A percentile compares a stretch with the other conserved stretches of the same genome.
phyloP scores from a whole-genome alignment of 64 coral and sea anemone genomes.

The Pachyseris speciosa region DNA sequence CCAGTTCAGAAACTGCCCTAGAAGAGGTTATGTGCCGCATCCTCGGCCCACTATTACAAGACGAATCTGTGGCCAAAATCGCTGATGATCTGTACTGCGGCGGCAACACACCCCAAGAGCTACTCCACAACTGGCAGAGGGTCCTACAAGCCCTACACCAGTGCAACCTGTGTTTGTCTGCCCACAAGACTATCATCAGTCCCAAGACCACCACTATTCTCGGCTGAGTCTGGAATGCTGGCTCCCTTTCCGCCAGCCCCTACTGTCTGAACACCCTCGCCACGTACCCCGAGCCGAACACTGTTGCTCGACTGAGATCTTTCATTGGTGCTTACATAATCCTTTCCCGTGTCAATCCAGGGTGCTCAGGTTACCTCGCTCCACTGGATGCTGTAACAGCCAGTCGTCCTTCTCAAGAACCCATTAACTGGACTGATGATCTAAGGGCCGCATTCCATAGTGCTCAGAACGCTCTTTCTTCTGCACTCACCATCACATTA shows the following conservation, averaged over 20 bases:
- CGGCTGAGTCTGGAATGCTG: slow-evolving; percentile 1
- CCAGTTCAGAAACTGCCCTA: slow-evolving; percentile 35
- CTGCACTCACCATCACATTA: not conserved
- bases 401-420: slow-evolving; percentile 2
- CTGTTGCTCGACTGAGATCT: not conserved
- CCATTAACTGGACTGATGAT: slow-evolving; percentile 4
- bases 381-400: not conserved
- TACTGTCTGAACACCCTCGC: not conserved
- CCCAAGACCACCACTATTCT: slow-evolving; percentile 33
- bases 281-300: not conserved
- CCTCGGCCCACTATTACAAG: not conserved
- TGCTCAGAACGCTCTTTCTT: not conserved
- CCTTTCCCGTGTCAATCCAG: not conserved
- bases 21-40: slow-evolving; percentile 49
- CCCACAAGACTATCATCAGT: not conserved
- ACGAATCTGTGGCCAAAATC: not conserved
- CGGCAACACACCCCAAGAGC: not conserved
- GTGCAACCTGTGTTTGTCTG: slow-evolving; percentile 15
- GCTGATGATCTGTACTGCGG: slow-evolving; percentile 51
- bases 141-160: not conserved
- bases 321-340: slow-evolving; percentile 22
- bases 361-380: not conserved
- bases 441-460: not conserved
- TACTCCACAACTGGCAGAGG: not conserved
- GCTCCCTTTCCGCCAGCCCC: not conserved